Base-by-base conservation (phyloP, 1,140 invertebrate species). In the Pectinophora gossypiella region DNA sequence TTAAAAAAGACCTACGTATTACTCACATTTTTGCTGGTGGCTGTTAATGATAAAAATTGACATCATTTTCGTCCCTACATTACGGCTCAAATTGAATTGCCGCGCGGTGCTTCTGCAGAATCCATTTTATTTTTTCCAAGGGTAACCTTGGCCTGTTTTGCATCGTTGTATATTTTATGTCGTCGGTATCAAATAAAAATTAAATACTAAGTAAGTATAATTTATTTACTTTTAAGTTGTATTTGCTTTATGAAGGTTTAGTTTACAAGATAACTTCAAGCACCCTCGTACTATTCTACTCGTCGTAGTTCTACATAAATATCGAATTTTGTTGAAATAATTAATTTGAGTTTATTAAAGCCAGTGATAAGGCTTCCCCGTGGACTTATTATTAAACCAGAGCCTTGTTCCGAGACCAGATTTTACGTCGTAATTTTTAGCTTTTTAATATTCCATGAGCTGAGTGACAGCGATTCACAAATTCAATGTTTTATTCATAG, bases 11-110 rank as follows among this genome's bases (percentile, higher is more conserved):
- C n/a, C n/a, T n/a, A n/a, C n/a, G n/a, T n/a, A n/a, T n/a, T n/a
- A n/a, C n/a, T n/a, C n/a, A n/a, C n/a, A n/a, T n/a, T n/a, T n/a
- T n/a, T n/a, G n/a, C n/a, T n/a, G n/a, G n/a, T n/a, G n/a, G n/a
- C n/a, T n/a, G 57, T 56, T 67, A 67, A 64, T 64, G 61, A 58
- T 64, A 64, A 58, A 64, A 65, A 63, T 71, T 73, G 61, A 64
- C 59, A 65, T 68, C 57, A 72, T 68, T 62, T 59, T 51, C 54
- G 45, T 51, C 48, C 48, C 48, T 54, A 53, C 60, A 54, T 68
- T 64, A 64, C 60, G 49, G 36, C 48, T 44, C n/a, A 59, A 69
- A 70, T 68, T 70, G 55, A 62, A 68, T 71, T 64, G 55, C 55
- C 56, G 51, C 49, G n/a, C 44, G 46, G 32, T 47, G 38, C 50